phyloP scores from a whole-genome alignment of 2,888 invertebrate genomes.

The Patella pellucida region DNA sequence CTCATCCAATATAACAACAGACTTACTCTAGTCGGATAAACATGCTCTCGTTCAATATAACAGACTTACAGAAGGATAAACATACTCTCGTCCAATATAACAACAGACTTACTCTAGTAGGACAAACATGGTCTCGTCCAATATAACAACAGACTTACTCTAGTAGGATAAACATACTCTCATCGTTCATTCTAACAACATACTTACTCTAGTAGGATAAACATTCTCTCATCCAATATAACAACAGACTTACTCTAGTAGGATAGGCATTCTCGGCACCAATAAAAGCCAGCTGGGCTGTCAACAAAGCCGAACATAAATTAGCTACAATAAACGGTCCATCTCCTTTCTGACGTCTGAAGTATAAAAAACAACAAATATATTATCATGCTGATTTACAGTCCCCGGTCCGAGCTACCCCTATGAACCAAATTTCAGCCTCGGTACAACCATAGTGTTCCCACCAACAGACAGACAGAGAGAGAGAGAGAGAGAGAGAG shows the following conservation, averaged over 20 bases:
- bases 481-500: too few species aligned
- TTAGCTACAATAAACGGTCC: constrained; percentile 45
- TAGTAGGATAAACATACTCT: constrained; percentile 26
- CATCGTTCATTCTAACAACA: constrained; percentile 13
- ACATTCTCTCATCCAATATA: constrained; percentile 48
- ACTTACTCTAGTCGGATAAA: not conserved
- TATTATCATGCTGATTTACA: too few species aligned
- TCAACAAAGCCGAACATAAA: constrained; percentile 48
- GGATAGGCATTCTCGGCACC: constrained; percentile 56
- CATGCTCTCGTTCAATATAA: too few species aligned
- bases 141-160: not conserved
- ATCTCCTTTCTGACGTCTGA: constrained; percentile 40
- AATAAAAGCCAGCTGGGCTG: constrained; percentile 54
- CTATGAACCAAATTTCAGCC: too few species aligned
- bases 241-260: constrained; percentile 39
- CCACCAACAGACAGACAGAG: too few species aligned
- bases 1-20: too few species aligned
- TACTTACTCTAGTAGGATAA: constrained; percentile 21
- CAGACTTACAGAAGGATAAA: too few species aligned
- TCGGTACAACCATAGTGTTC: too few species aligned
- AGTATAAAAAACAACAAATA: not conserved
- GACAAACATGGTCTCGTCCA: too few species aligned
- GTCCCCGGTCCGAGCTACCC: too few species aligned
- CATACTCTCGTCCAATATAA: too few species aligned
- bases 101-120: not conserved